Conservation (phyloP, 2,888 invertebrate genomes). For the Blomia tropicalis region DNA sequence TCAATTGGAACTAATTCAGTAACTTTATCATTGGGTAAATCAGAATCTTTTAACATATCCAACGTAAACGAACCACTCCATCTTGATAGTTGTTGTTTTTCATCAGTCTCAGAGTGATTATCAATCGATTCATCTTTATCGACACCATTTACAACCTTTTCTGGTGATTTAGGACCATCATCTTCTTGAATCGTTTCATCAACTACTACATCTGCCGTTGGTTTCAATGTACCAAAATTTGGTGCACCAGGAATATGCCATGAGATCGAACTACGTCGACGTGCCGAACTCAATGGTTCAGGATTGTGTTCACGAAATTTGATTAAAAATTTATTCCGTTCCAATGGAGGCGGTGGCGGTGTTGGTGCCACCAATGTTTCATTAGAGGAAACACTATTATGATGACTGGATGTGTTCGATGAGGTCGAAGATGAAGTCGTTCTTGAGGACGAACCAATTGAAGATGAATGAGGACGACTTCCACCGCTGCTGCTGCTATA, state of each 20-base stretch:
- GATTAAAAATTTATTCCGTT: constrained; percentile 22
- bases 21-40: neutral
- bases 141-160: neutral
- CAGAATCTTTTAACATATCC: neutral
- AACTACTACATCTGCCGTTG: neutral
- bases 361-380: neutral
- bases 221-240: neutral
- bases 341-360: neutral
- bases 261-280: constrained; percentile 20
- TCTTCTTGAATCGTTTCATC: neutral
- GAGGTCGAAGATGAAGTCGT: neutral
- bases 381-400: constrained; percentile 7
- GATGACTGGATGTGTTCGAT: neutral
- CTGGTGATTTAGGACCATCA: neutral
- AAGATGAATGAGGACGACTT: neutral
- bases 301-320: constrained; percentile 25
- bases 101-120: neutral
- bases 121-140: neutral
- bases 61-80: constrained; percentile 3
- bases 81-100: neutral
- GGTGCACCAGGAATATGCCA: constrained; percentile 17
- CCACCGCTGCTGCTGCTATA: neutral
- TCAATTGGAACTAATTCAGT: neutral
- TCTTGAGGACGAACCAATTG: neutral
- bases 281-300: neutral